Percentiles rank a stretch among this genome's conserved stretches.
Conservation (phyloP, 2,888 invertebrate genomes). For the Lottia gigantea region DNA sequence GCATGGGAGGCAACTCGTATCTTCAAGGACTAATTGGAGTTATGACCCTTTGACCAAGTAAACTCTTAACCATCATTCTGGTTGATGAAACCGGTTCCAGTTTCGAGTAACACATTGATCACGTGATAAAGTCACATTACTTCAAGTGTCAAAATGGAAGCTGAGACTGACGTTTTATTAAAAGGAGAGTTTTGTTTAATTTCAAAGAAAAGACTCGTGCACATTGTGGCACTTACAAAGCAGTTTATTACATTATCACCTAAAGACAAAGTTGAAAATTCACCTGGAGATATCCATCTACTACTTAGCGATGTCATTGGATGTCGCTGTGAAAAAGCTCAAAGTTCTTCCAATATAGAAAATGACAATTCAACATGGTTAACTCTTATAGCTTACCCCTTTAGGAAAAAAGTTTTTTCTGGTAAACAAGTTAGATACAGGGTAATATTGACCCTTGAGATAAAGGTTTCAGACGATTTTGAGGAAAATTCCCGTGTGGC, state of each 20-base stretch:
- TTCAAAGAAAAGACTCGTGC: conserved; percentile 40
- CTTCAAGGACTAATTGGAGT: not conserved
- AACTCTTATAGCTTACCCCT: conserved; percentile 60
- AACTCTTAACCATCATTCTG: no score
- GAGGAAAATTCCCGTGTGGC: conserved; percentile 51
- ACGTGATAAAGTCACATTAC: conserved; percentile 27
- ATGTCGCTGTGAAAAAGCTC: conserved; percentile 53
- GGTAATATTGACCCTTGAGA: conserved; percentile 49
- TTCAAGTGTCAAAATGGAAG: conserved; percentile 39
- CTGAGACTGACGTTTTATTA: conserved; percentile 43
- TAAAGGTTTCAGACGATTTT: conserved; percentile 37
- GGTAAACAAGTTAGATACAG: conserved; percentile 49
- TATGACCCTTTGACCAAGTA: not conserved
- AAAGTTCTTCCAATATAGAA: not conserved
- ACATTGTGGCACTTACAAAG: conserved; percentile 45
- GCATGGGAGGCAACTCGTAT: conserved; percentile 3
- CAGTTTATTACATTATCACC: conserved; percentile 42
- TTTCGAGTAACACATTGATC: not conserved
- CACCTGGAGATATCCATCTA: conserved; percentile 39
- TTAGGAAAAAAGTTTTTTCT: conserved; percentile 52
- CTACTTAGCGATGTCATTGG: conserved; percentile 60
- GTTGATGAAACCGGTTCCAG: no score
- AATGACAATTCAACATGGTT: conserved; percentile 26
- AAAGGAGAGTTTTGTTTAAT: conserved; percentile 48
- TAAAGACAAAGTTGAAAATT: conserved; percentile 29